Percentiles rank a stretch among this genome's conserved stretches.
Conservation (phyloP, 1,140 invertebrate species). For the Ips nitidus region DNA sequence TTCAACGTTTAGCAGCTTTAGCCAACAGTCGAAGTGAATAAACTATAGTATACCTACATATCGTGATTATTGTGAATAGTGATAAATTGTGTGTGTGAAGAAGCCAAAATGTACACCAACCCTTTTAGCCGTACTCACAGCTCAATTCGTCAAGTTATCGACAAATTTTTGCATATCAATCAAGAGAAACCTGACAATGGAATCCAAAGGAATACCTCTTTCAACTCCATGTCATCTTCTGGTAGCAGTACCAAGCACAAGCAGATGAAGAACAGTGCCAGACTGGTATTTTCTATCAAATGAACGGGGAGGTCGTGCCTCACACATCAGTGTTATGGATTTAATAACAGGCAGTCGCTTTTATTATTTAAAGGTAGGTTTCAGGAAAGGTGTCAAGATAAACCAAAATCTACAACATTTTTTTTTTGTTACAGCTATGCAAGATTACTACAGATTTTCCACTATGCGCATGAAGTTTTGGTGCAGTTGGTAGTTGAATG, state of each 20-base stretch:
- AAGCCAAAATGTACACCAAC: conserved; percentile 65
- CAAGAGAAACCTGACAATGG: conserved; percentile 33
- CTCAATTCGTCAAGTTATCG: conserved; percentile 68
- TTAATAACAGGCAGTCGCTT: neutral
- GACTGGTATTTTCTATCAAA: conserved; percentile 10
- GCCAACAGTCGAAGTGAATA: neutral
- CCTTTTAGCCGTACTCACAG: conserved; percentile 73
- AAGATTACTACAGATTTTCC: neutral
- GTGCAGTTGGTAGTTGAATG: too few species aligned
- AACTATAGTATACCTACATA: neutral
- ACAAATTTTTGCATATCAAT: conserved; percentile 60
- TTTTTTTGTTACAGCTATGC: neutral
- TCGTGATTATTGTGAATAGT: too few species aligned
- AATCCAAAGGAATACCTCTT: conserved; percentile 33
- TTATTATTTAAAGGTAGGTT: neutral
- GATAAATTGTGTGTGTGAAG: neutral
- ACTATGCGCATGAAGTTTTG: too few species aligned
- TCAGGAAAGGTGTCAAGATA: too few species aligned
- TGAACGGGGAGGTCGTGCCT: neutral
- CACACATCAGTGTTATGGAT: neutral
- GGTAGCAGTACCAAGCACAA: conserved; percentile 12
- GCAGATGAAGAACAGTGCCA: conserved; percentile 6
- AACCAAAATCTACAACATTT: neutral
- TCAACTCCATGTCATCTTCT: conserved; percentile 25
- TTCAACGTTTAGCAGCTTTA: neutral